A percentile compares a stretch with the other conserved stretches of the same genome.
Evolutionary conservation across 2,113 vertebrate genomes (phyloP).

Genomic region (Canis aureus): DNA sequence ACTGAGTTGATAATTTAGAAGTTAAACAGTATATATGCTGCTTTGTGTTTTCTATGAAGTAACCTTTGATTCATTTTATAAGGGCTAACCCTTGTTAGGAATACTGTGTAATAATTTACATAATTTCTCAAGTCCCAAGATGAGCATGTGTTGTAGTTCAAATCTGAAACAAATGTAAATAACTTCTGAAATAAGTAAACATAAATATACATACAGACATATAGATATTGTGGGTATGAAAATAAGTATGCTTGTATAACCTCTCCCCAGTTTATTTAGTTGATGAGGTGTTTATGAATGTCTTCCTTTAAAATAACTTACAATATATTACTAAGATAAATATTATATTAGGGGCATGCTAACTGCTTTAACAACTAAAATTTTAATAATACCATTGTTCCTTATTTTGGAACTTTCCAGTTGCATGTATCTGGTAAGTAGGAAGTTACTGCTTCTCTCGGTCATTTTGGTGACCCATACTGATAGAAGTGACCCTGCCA

Average conservation of each 20-base stretch:
- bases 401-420: constrained; percentile 26
- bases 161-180: constrained; percentile 41
- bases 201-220: neutral
- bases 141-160: constrained; percentile 23
- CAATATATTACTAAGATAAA: neutral
- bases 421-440: neutral
- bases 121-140: constrained; percentile 41
- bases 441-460: neutral
- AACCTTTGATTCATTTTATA: constrained; percentile 12
- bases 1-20: constrained; percentile 31
- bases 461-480: constrained; percentile 8
- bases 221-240: neutral
- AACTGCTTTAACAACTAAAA: neutral
- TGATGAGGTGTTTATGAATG: neutral
- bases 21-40: neutral
- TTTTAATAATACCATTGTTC: neutral
- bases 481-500: neutral
- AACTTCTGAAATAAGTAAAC: constrained; percentile 11
- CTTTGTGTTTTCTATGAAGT: neutral
- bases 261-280: neutral
- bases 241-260: neutral
- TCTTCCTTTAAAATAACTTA: constrained; percentile 27
- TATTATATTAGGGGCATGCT: neutral
- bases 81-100: constrained; percentile 21
- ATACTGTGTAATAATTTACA: neutral